A percentile compares a stretch with the other conserved stretches of the same genome.
Evolutionary conservation across 1,140 invertebrate species (phyloP).

Genomic region (Tetramorium alpestre): DNA sequence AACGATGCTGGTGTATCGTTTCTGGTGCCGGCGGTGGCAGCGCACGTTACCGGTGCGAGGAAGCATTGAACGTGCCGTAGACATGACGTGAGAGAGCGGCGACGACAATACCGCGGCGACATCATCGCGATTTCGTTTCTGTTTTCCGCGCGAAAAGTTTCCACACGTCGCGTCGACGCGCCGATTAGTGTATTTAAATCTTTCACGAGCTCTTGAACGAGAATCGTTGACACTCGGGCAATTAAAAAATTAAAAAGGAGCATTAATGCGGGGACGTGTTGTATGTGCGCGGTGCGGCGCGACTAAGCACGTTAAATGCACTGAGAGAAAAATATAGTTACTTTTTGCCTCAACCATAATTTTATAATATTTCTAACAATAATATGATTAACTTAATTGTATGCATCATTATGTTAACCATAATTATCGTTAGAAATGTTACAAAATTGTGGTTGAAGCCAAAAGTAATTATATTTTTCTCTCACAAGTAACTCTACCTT

Average conservation of each 20-base stretch:
- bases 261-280: too few species aligned
- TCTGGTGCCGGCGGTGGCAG: conserved; percentile 14
- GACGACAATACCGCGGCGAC: conserved; percentile 37
- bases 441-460: too few species aligned
- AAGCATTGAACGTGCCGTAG: conserved; percentile 29
- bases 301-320: background rate
- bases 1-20: conserved; percentile 57
- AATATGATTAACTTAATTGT: too few species aligned
- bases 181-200: conserved; percentile 21
- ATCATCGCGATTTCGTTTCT: conserved; percentile 43
- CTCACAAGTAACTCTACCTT: too few species aligned
- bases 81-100: conserved; percentile 2
- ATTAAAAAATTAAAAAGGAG: conserved; percentile 13
- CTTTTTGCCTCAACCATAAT: too few species aligned
- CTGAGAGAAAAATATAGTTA: too few species aligned
- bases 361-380: too few species aligned
- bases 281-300: background rate
- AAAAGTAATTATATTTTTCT: too few species aligned
- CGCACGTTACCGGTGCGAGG: conserved; percentile 12
- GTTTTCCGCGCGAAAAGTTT: conserved; percentile 5
- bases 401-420: too few species aligned
- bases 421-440: too few species aligned
- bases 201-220: background rate
- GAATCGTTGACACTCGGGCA: background rate
- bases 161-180: background rate